phyloP scores from a whole-genome alignment of 2,797 vertebrate genomes.

The Silurus lanzhouensis region DNA sequence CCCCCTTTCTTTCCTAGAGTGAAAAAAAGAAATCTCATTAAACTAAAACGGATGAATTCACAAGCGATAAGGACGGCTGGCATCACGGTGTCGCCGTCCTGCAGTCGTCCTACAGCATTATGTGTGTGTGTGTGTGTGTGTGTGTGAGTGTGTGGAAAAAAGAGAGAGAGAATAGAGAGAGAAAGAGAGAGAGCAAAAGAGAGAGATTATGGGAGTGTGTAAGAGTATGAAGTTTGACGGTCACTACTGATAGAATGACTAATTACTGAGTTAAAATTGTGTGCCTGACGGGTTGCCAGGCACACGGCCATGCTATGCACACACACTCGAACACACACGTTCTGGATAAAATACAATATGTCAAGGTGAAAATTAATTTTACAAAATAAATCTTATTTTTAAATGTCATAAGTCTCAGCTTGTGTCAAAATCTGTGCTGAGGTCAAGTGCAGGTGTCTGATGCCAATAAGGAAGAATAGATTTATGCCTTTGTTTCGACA shows the following conservation, averaged over 20 bases:
- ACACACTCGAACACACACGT: background rate
- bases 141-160: background rate
- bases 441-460: background rate
- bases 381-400: background rate
- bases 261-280: background rate
- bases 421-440: background rate
- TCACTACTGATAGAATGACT: background rate
- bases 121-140: slow-evolving; percentile 6
- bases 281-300: background rate
- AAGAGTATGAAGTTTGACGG: background rate
- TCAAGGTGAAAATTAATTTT: slow-evolving; percentile 13
- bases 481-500: background rate
- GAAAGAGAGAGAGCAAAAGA: background rate
- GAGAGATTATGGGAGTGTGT: background rate
- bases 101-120: background rate
- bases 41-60: slow-evolving; percentile 57
- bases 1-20: slow-evolving; percentile 64
- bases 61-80: slow-evolving; percentile 60
- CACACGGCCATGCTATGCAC: background rate
- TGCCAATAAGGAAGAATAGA: background rate
- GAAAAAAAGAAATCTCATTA: slow-evolving; percentile 64
- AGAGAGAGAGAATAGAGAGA: too few species aligned
- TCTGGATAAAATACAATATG: background rate
- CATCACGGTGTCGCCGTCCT: slow-evolving; percentile 42
- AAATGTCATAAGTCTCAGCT: slow-evolving; percentile 21